Evolutionary conservation across 2,888 invertebrate species (phyloP), one percentile per base, ranked within the genome.

Genomic region (Aphrophora alni): DNA sequence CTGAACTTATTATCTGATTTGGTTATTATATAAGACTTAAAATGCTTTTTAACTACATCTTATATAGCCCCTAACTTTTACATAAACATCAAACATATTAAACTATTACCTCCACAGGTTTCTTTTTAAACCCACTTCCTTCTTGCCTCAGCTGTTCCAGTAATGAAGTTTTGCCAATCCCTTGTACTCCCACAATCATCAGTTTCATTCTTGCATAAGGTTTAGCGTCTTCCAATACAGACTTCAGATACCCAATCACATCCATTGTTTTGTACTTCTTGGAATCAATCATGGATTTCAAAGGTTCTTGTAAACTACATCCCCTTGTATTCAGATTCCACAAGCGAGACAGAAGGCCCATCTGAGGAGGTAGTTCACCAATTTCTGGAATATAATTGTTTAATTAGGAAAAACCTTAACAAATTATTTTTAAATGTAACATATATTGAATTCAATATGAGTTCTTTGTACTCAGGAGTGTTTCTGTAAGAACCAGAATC

Each of bases 191-290:
- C 0, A 98, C 98, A 75, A 98, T 93, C 97, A 97, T 97, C 24
- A 99, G 90, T 88, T 98, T 98, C 95, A 99, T 95, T 79, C 97
- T 91, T 0, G 97, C 95, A 88, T 99, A 99, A 0, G 96, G 95
- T 85, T 95, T 93, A 0, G 99, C 98, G 89, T 97, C 96, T 88
- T 97, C 96, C 84, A 94, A 88, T 24, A 95, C 95, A 0, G 95
- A 95, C 88, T 97, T 97, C 24, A 99, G 91, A 88, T 98, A 99
- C 0, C 95, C 96, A 73, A 99, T 94, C 27, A 96, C 93, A 87
- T 99, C 98, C 92, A 97, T 96, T 0, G 98, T 98, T 89, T 97
- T 97, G 88, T 96, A 97, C 85, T 96, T 94, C 86, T 98, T 98
- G 81, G 95, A 94, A 75, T 95, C 95, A 82, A 98, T 94, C 96